phyloP scores from a whole-genome alignment of 2,797 vertebrate genomes.

The Sebastes elongatus region DNA sequence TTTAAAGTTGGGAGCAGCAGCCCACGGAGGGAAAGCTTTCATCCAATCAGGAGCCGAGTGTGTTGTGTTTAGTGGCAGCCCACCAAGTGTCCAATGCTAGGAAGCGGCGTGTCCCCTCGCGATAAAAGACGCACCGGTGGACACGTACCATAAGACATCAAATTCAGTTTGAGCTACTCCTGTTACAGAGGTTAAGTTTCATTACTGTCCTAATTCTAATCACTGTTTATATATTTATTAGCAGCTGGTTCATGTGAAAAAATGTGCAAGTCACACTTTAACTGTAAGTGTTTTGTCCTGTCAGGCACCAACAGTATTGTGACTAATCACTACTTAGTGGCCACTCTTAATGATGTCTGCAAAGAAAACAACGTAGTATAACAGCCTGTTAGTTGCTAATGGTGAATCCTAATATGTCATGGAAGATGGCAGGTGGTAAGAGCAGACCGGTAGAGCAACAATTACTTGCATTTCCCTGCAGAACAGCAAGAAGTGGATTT shows the following conservation, averaged over 20 bases:
- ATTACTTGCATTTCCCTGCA: neutral
- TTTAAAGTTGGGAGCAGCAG: too few species aligned
- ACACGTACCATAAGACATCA: neutral
- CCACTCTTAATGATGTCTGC: neutral
- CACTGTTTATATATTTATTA: neutral
- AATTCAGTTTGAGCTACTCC: neutral
- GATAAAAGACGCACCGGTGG: too few species aligned
- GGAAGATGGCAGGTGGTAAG: slow-evolving; percentile 25
- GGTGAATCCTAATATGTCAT: slow-evolving; percentile 23
- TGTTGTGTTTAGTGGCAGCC: too few species aligned
- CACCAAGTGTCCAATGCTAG: too few species aligned
- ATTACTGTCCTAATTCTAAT: neutral
- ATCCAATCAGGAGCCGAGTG: too few species aligned
- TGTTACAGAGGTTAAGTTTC: neutral
- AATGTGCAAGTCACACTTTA: slow-evolving; percentile 11
- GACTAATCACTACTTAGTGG: slow-evolving; percentile 19
- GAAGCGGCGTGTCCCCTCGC: too few species aligned
- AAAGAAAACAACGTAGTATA: slow-evolving; percentile 12
- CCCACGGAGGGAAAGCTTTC: too few species aligned
- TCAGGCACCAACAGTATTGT: neutral
- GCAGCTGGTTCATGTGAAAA: neutral
- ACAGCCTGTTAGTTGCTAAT: slow-evolving; percentile 24
- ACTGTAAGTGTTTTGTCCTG: slow-evolving; percentile 9
- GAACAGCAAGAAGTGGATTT: neutral
- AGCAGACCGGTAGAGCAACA: neutral